Conservation (phyloP, 2,888 invertebrate genomes). For the Omphaloscelis lunosa region DNA sequence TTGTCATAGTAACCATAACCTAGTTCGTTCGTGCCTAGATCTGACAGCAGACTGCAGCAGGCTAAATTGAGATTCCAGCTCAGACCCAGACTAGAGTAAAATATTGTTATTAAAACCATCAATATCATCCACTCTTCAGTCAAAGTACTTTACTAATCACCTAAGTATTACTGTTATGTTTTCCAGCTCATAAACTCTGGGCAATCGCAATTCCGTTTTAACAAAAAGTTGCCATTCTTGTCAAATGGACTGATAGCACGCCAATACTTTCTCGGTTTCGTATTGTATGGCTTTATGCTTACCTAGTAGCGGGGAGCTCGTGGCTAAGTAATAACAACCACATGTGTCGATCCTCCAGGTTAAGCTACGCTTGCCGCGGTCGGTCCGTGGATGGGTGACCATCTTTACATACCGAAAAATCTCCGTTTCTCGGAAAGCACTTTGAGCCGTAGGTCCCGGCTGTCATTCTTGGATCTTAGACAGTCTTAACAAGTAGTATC, state of each 20-base stretch:
- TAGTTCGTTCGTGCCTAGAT: no score
- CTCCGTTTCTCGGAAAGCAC: no score
- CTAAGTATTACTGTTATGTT: constrained; percentile 35
- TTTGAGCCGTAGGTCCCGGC: no score
- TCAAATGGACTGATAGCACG: constrained; percentile 76
- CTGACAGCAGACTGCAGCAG: not conserved
- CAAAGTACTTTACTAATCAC: constrained; percentile 33
- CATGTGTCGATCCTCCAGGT: not conserved
- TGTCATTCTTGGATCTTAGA: no score
- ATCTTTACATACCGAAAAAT: no score
- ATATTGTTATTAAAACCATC: not conserved
- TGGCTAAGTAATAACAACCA: no score
- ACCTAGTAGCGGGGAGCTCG: constrained; percentile 12
- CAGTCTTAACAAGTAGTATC: no score
- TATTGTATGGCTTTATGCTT: constrained; percentile 29
- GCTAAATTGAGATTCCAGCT: not conserved
- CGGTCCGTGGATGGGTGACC: no score
- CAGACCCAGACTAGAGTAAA: not conserved
- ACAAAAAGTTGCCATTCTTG: constrained; percentile 70
- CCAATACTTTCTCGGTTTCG: constrained; percentile 68
- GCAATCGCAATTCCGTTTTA: constrained; percentile 76
- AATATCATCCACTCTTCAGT: constrained; percentile 3
- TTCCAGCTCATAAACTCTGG: constrained; percentile 74
- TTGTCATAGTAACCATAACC: not conserved
- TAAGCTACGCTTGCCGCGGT: not conserved